Conservation (phyloP, 2,888 invertebrate species). For the Pammene aurita region DNA sequence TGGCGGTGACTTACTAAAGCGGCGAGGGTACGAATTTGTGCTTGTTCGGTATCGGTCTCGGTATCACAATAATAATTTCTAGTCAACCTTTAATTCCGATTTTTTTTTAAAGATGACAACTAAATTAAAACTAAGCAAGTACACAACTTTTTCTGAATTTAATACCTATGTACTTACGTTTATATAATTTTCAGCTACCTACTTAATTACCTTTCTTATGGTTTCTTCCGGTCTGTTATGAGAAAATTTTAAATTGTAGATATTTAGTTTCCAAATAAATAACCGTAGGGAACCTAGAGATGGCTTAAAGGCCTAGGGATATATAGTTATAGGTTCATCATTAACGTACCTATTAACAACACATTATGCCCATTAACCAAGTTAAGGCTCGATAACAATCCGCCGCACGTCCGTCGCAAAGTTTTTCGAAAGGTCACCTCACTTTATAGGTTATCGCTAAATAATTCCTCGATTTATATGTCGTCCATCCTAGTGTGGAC, state of each 20-base stretch:
- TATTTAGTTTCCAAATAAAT: no score
- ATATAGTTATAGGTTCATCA: not conserved
- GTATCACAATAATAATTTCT: not conserved
- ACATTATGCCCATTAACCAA: slow-evolving; percentile 21
- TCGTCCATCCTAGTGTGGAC: slow-evolving; percentile 59
- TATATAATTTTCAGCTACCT: no score
- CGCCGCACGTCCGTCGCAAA: slow-evolving; percentile 26
- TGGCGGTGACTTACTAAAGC: slow-evolving; percentile 35
- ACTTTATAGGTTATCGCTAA: slow-evolving; percentile 52
- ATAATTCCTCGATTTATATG: slow-evolving; percentile 80
- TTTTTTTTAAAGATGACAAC: no score
- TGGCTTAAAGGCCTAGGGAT: not conserved
- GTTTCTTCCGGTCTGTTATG: no score
- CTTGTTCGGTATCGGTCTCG: not conserved
- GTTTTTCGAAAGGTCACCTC: slow-evolving; percentile 34
- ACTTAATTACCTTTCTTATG: no score
- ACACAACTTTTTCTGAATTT: no score
- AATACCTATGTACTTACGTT: no score
- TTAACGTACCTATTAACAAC: slow-evolving; percentile 7
- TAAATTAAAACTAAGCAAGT: no score
- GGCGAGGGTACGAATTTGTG: slow-evolving; percentile 10
- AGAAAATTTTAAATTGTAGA: no score
- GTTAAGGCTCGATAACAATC: slow-evolving; percentile 25
- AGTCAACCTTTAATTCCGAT: no score
- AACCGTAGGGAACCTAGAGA: not conserved